Evolutionary conservation across 2,797 vertebrate genomes (phyloP).

Genomic region (Nasua narica): DNA sequence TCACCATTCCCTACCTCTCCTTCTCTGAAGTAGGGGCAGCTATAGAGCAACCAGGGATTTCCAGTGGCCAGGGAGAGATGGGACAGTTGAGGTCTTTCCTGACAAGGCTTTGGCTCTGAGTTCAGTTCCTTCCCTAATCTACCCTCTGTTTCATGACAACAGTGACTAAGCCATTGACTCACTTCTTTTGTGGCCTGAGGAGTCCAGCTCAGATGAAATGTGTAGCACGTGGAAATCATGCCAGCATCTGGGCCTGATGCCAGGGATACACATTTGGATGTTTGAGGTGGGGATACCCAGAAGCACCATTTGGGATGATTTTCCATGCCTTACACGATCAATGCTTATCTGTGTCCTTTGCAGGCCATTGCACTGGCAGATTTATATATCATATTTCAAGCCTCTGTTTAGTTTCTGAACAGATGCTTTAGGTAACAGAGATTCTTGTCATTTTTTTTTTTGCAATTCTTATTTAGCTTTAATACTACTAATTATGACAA

Average conservation of each 20-base stretch:
- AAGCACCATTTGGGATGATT: not conserved
- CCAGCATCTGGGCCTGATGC: not conserved
- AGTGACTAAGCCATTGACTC: constrained; percentile 81
- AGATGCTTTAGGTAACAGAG: not conserved
- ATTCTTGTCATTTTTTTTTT: not conserved
- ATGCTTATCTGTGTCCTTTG: not conserved
- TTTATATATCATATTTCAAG: not conserved
- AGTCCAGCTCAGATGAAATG: constrained; percentile 65
- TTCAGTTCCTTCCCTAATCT: constrained; percentile 66
- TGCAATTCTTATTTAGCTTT: not conserved
- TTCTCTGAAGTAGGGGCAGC: not conserved
- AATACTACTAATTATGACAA: not conserved
- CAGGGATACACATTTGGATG: not conserved
- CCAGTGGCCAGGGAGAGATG: not conserved
- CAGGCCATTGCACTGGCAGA: not conserved
- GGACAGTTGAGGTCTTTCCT: constrained; percentile 40
- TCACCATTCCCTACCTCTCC: not conserved
- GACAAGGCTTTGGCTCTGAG: not conserved
- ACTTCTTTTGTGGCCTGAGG: constrained; percentile 73
- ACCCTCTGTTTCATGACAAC: constrained; percentile 57
- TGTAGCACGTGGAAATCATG: constrained; percentile 47
- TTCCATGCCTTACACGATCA: not conserved
- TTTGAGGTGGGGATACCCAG: not conserved
- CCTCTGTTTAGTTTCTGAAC: not conserved
- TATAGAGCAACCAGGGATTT: not conserved